These are phyloP conservation scores for Pseudachorutes palmiensis DNA, from an alignment of 1,140 invertebrate genomes.

Conservation along the genomic window DNA sequence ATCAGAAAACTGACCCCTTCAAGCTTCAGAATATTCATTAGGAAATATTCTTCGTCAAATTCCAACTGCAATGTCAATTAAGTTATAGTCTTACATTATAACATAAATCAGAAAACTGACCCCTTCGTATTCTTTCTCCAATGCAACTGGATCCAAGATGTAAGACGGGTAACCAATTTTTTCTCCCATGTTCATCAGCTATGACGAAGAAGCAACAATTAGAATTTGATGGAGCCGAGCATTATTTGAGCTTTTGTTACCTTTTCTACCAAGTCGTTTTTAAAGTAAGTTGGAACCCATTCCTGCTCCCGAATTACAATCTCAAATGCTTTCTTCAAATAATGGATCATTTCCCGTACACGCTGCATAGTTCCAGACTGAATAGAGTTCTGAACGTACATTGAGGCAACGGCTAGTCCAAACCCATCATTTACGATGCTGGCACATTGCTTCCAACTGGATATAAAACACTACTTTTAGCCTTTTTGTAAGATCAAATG, in stretches of 20 bases:
- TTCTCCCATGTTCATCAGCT: constrained; percentile 45
- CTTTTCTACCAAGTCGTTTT: constrained; percentile 49
- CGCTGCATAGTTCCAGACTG: constrained; percentile 44
- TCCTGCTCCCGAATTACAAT: constrained; percentile 46
- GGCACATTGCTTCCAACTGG: constrained; percentile 52
- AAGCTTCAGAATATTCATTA: constrained; percentile 47
- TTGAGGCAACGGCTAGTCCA: constrained; percentile 49
- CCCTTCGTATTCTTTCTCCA: constrained; percentile 49
- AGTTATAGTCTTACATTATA: too few relatives aligned
- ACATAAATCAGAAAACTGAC: too few relatives aligned
- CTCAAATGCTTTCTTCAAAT: constrained; percentile 50
- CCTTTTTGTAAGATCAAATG: neutral
- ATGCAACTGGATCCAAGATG: constrained; percentile 47
- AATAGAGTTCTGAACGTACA: constrained; percentile 50
- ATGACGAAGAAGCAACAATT: constrained; percentile 21
- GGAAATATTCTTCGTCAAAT: constrained; percentile 46
- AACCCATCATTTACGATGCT: constrained; percentile 50
- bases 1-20: too few relatives aligned
- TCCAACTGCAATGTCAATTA: constrained; percentile 48
- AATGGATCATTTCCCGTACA: constrained; percentile 49
- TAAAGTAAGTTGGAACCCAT: constrained; percentile 51
- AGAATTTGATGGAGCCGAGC: neutral
- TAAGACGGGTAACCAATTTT: constrained; percentile 50
- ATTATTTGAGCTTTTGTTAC: constrained; percentile 38
- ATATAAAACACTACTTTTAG: constrained; percentile 9